Conservation (phyloP, 2,113 vertebrate species). For the Rhinolophus ferrumequinum region DNA sequence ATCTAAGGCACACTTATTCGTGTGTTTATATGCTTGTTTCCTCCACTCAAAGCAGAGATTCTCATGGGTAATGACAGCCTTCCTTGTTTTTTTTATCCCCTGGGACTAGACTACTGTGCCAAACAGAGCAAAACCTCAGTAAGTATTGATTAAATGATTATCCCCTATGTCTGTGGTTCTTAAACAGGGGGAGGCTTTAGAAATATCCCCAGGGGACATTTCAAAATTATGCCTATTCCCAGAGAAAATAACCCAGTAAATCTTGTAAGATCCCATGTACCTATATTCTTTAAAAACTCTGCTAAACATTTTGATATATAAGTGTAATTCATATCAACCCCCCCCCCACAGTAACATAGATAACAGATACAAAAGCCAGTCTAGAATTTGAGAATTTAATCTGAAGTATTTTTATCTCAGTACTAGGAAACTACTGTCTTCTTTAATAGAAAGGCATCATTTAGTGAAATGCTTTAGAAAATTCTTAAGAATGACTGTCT, state of each 20-base stretch:
- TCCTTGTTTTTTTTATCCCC: constrained; percentile 25
- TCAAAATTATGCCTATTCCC: neutral
- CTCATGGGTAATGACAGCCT: neutral
- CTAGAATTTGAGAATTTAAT: neutral
- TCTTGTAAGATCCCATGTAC: neutral
- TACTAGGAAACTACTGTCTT: neutral
- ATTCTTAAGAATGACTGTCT: neutral
- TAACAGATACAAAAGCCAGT: neutral
- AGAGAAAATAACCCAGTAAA: neutral
- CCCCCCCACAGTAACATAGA: neutral
- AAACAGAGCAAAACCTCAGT: neutral
- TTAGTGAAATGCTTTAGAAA: neutral
- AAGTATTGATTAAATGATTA: constrained; percentile 35
- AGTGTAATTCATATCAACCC: neutral
- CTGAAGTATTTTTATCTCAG: neutral
- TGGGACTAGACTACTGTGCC: neutral
- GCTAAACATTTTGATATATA: neutral
- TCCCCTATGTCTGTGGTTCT: neutral
- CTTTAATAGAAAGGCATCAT: neutral
- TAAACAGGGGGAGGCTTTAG: constrained; percentile 20
- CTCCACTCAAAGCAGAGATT: neutral
- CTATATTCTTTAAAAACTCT: neutral
- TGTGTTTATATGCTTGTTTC: neutral
- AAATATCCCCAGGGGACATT: neutral
- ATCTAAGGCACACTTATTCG: neutral